A percentile compares a stretch with the other conserved stretches of the same genome.
Evolutionary conservation across 2,797 vertebrate species (phyloP).

Genomic region (Perodicticus potto): DNA sequence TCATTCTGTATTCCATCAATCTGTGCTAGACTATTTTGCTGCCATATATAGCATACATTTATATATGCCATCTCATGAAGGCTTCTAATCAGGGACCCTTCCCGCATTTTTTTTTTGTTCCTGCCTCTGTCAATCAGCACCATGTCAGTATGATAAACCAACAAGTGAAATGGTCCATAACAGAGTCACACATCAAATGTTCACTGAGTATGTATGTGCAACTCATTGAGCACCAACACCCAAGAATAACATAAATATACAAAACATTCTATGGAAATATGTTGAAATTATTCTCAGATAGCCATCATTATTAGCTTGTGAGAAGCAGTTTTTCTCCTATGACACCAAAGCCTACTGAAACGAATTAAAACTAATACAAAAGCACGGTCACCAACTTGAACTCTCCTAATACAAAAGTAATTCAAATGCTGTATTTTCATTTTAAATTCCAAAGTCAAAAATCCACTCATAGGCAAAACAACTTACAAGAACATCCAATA

Average conservation of each 20-base stretch:
- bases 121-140: not conserved
- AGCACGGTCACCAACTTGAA: not conserved
- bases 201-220: not conserved
- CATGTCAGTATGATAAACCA: not conserved
- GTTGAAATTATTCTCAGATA: conserved; percentile 26
- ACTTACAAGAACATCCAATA: conserved; percentile 31
- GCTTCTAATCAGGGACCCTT: not conserved
- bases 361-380: conserved; percentile 21
- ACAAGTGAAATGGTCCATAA: conserved; percentile 44
- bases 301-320: not conserved
- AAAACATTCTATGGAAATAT: conserved; percentile 12
- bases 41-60: not conserved
- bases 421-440: conserved; percentile 21
- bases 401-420: not conserved
- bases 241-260: conserved; percentile 42
- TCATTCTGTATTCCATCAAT: conserved; percentile 23
- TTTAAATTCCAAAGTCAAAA: conserved; percentile 36
- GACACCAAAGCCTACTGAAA: conserved; percentile 49
- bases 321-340: conserved; percentile 35
- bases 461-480: not conserved
- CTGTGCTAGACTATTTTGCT: conserved; percentile 20
- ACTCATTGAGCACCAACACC: conserved; percentile 36
- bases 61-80: not conserved
- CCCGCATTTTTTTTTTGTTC: conserved; percentile 17
- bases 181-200: conserved; percentile 4